A percentile compares a stretch with the other conserved stretches of the same genome.
phyloP scores from a whole-genome alignment of 2,113 vertebrate species.

The Solea solea region DNA sequence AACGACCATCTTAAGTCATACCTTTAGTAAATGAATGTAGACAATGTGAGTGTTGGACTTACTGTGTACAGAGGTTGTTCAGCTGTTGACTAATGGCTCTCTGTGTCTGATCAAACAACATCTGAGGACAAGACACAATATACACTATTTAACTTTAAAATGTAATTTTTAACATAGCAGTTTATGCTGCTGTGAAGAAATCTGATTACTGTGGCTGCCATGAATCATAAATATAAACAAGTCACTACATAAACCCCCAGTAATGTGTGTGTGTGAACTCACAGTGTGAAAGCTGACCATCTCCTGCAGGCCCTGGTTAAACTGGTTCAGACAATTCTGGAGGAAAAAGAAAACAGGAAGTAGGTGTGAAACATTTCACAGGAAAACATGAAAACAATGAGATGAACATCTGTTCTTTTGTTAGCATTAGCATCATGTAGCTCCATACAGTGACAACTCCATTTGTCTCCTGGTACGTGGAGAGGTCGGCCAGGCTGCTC shows the following conservation, averaged over 20 bases:
- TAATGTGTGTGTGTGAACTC: conserved; percentile 52
- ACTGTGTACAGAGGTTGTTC: conserved; percentile 77
- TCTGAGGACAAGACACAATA: conserved; percentile 56
- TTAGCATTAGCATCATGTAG: not conserved
- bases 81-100: conserved; percentile 82
- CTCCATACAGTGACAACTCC: conserved; percentile 60
- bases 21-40: not conserved
- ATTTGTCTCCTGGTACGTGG: conserved; percentile 58
- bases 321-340: conserved; percentile 80
- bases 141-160: not conserved
- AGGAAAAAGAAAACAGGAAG: conserved; percentile 42
- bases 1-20: too few species aligned
- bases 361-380: conserved; percentile 3
- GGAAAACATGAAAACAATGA: conserved; percentile 1
- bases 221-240: too few species aligned
- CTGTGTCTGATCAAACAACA: conserved; percentile 83
- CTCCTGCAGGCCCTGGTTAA: conserved; percentile 80
- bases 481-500: conserved; percentile 72
- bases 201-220: too few species aligned
- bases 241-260: too few species aligned
- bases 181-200: not conserved
- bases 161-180: not conserved
- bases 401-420: not conserved
- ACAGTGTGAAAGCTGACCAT: conserved; percentile 81
- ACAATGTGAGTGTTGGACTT: conserved; percentile 31